Base-by-base conservation (phyloP, 2,113 vertebrate genomes). In the Lepus europaeus region DNA sequence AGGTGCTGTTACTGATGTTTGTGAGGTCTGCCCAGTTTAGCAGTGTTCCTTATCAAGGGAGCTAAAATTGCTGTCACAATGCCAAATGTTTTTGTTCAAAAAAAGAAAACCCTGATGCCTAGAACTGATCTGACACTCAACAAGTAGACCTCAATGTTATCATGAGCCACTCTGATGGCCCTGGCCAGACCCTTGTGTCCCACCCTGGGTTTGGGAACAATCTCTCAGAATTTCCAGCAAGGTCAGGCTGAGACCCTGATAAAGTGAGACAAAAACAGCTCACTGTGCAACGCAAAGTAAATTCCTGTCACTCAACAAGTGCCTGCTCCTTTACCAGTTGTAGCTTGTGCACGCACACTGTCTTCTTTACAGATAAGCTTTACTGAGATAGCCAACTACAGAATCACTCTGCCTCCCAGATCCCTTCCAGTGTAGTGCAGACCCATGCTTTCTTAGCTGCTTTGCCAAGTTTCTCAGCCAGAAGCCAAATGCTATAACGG, bases 331-430 rank as follows among this genome's bases (percentile, higher is more conserved):
- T 68, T 53, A 33, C 16, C 45, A 20, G 1, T 27, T 23, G 33
- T 0, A n/a, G 9, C 61, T 74, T 53, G 2, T 64, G 13, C 1
- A 16, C 31, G 6, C 5, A 3, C 3, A 70, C 53, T 29, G 3
- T 27, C 45, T 25, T 73, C 19, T 59, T 11, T 22, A 2, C 2
- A 49, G 19, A 25, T 11, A 45, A 9, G 8, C 17, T 81, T 66
- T 77, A 12, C 11, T 76, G 36, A 63, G 25, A 11, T 17, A n/a
- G 39, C 36, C 13, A 25, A 0, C 31, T 70, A 8, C 4, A 68
- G 45, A 45, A 56, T 59, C 23, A 61, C 23, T 31, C 36, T 3
- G 36, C 39, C 20, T 73, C 59, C 49, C 59, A 69, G 53, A 84
- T 5, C 77, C 19, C 70, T 31, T n/a, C 53, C 56, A 61, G 33